These are phyloP conservation scores for Onthophagus sagittarius DNA, from an alignment of 2,888 invertebrate genomes.

Conservation along the genomic window DNA sequence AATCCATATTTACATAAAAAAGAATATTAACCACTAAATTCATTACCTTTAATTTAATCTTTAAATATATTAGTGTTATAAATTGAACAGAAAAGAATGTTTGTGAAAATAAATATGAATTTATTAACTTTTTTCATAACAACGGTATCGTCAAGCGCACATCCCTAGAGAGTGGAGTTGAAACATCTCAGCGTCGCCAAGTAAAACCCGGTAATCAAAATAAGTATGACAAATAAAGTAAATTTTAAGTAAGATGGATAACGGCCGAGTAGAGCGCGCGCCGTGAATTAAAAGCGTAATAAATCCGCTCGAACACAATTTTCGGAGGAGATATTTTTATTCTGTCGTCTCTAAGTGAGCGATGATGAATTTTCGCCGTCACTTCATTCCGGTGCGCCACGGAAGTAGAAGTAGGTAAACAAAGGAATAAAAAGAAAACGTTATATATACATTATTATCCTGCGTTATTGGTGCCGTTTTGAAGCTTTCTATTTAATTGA, in stretches of 20 bases:
- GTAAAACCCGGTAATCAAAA: slow-evolving; percentile 14
- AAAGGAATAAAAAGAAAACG: slow-evolving; percentile 3
- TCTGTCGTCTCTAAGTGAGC: slow-evolving; percentile 20
- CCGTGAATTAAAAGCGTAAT: slow-evolving; percentile 22
- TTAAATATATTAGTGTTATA: not conserved
- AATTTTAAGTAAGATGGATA: slow-evolving; percentile 25
- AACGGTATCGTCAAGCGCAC: not conserved
- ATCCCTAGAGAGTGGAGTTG: not conserved
- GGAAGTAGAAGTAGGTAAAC: not conserved
- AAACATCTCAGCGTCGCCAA: slow-evolving; percentile 1
- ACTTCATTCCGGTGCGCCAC: not conserved
- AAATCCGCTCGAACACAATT: slow-evolving; percentile 22
- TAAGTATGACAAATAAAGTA: slow-evolving; percentile 24
- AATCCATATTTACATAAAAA: too few relatives aligned
- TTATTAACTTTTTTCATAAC: not conserved
- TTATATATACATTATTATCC: not conserved
- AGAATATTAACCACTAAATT: too few relatives aligned
- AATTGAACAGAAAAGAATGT: not conserved
- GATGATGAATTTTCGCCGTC: slow-evolving; percentile 21
- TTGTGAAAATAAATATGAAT: not conserved
- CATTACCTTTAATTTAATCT: too few relatives aligned
- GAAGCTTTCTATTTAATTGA: not conserved
- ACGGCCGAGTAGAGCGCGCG: slow-evolving; percentile 14
- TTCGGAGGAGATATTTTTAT: slow-evolving; percentile 22
- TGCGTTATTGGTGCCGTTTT: not conserved